Evolutionary conservation across 2,888 invertebrate species (phyloP).

Genomic region (Meteorus cinctellus): DNA sequence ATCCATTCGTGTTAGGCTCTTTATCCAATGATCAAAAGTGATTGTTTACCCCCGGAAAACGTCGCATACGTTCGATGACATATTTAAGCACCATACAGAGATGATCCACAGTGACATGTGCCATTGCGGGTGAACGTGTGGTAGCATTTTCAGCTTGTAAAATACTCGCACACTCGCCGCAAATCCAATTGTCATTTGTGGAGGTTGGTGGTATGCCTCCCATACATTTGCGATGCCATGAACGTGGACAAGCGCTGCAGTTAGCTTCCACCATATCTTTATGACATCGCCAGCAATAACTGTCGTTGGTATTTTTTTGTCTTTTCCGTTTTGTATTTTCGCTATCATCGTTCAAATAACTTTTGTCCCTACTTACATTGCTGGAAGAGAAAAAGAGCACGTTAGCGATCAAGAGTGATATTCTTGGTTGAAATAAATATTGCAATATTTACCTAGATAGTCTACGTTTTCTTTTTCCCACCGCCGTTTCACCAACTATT

Average conservation of each 20-base stretch:
- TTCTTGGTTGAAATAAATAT: background rate
- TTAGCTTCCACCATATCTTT: conserved; percentile 78
- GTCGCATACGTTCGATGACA: conserved; percentile 87
- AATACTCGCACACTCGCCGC: conserved; percentile 88
- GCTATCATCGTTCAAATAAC: conserved; percentile 33
- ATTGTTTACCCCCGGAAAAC: conserved; percentile 83
- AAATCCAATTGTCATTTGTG: conserved; percentile 82
- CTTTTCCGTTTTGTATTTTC: conserved; percentile 60
- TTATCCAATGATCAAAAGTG: conserved; percentile 45
- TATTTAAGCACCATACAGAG: conserved; percentile 86
- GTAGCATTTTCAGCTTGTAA: conserved; percentile 83
- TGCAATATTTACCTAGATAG: conserved; percentile 55
- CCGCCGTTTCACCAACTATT: conserved; percentile 41
- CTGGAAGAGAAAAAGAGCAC: conserved; percentile 7
- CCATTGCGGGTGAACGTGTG: conserved; percentile 82
- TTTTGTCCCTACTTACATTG: background rate
- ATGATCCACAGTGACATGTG: conserved; percentile 82
- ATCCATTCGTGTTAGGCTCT: background rate
- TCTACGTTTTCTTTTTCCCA: conserved; percentile 60
- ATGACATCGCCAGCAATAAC: conserved; percentile 94
- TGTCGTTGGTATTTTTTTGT: conserved; percentile 63
- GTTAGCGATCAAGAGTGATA: background rate
- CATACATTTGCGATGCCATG: conserved; percentile 88
- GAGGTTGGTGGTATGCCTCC: conserved; percentile 73
- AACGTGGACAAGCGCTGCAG: conserved; percentile 89